Evolutionary conservation across 2,797 vertebrate genomes (phyloP).

Genomic region (Pterois miles): DNA sequence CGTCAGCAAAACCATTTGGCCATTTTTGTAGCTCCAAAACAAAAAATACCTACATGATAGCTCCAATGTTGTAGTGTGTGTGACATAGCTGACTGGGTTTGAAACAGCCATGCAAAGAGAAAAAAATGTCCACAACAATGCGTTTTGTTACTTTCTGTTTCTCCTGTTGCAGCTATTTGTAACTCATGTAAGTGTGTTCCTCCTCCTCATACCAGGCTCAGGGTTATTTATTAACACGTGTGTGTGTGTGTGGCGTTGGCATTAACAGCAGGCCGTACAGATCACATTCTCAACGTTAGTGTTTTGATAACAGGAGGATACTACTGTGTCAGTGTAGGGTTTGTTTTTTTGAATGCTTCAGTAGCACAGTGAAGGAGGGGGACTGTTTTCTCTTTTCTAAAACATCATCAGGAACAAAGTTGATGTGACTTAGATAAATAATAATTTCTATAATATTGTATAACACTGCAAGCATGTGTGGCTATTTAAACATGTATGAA

Average conservation of each 20-base stretch:
- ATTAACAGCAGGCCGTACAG: conserved; percentile 39
- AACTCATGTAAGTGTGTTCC: neutral
- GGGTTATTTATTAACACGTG: conserved; percentile 60
- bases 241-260: conserved; percentile 17
- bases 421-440: neutral
- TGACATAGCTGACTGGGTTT: neutral
- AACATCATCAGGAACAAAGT: neutral
- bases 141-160: neutral
- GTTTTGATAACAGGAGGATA: conserved; percentile 37
- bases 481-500: neutral
- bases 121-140: neutral
- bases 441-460: neutral
- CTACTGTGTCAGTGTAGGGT: neutral
- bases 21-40: neutral
- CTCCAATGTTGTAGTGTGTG: neutral
- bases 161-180: conserved; percentile 5
- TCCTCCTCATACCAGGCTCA: conserved; percentile 5
- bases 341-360: neutral
- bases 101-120: neutral
- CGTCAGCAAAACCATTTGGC: neutral
- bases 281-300: conserved; percentile 49
- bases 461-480: neutral
- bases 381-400: conserved; percentile 4
- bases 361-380: neutral
- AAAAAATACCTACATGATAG: neutral